phyloP scores from a whole-genome alignment of 2,797 vertebrate genomes.

The Vipera ursinii region DNA sequence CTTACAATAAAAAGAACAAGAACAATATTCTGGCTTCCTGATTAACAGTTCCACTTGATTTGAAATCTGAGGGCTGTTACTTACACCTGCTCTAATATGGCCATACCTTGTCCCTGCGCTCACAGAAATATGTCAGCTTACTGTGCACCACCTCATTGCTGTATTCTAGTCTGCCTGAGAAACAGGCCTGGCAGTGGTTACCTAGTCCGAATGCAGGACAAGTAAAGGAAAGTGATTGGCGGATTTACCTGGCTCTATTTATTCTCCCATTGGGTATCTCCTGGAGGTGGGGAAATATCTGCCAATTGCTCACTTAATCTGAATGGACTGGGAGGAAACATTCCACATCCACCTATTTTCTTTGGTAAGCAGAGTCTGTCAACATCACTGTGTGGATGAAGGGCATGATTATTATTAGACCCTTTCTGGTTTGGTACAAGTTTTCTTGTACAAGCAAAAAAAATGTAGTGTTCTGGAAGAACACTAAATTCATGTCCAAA shows the following conservation, averaged over 20 bases:
- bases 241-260: neutral
- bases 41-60: neutral
- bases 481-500: neutral
- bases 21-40: neutral
- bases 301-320: neutral
- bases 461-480: neutral
- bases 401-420: neutral
- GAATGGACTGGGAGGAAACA: neutral
- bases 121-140: no score
- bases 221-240: neutral
- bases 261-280: neutral
- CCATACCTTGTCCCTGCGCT: no score
- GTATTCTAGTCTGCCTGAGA: no score
- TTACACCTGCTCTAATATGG: no score
- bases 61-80: neutral
- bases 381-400: neutral
- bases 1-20: neutral
- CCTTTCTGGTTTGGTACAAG: neutral
- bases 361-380: neutral
- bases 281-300: neutral
- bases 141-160: no score
- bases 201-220: no score
- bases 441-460: neutral
- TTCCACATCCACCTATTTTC: neutral
- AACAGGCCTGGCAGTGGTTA: no score